phyloP scores from a whole-genome alignment of 2,888 invertebrate species.

The Omphaloscelis lunosa region DNA sequence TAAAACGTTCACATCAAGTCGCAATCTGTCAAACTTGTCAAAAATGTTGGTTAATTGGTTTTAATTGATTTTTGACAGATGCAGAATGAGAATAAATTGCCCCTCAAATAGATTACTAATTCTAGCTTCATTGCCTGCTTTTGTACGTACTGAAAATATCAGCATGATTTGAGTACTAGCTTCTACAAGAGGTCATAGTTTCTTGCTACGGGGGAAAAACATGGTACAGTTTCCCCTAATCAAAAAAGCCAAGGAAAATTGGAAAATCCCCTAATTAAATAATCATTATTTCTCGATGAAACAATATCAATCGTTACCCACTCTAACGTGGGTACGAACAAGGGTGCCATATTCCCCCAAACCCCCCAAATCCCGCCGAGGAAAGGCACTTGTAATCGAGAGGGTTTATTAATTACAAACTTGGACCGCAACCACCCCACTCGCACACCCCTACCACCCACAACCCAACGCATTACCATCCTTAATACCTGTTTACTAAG shows the following conservation, averaged over 20 bases:
- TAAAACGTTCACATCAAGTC: too few relatives aligned
- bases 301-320: slow-evolving; percentile 65
- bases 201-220: background rate
- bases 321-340: slow-evolving; percentile 51
- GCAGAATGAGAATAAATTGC: too few relatives aligned
- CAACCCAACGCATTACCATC: slow-evolving; percentile 79
- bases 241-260: background rate
- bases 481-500: slow-evolving; percentile 81
- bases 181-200: too few relatives aligned
- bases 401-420: slow-evolving; percentile 91
- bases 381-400: slow-evolving; percentile 90
- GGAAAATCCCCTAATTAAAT: slow-evolving; percentile 56
- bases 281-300: slow-evolving; percentile 48
- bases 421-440: slow-evolving; percentile 85
- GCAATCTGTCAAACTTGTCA: too few relatives aligned
- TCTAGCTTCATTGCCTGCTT: too few relatives aligned
- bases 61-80: too few relatives aligned
- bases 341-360: slow-evolving; percentile 64
- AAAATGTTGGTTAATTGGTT: too few relatives aligned
- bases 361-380: slow-evolving; percentile 80
- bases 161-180: background rate
- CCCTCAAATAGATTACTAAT: background rate
- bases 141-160: background rate
- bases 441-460: slow-evolving; percentile 66
- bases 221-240: background rate